Base-by-base conservation (phyloP, 2,888 invertebrate genomes). In the Polydrusus tereticollis region DNA sequence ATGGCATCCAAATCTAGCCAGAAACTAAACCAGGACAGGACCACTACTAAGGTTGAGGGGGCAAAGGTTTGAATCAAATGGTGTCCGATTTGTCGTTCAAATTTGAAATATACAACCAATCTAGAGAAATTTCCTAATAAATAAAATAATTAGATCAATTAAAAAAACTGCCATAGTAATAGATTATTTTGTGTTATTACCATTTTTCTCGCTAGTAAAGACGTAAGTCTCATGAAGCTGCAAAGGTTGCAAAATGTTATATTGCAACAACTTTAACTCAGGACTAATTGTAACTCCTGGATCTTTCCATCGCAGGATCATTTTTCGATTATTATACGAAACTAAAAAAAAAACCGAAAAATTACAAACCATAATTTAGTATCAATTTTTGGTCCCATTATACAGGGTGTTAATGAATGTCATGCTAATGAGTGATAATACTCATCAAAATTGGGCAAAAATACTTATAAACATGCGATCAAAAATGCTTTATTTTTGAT, bases 11-110 rank as follows among this genome's bases (percentile, higher is more conserved):
- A 84, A 57, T 94, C 94, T 26, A 95, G 84, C 94, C 94, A 95
- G 83, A 95, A 95, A 80, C 94, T 94, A 83, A 94, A 94, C 94
- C 94, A 95, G 2, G 94, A 94, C 6, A 95, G 83, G 89, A 94
- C 92, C 8, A 95, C 94, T 6, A 95, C 93, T 29, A 95, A 85
- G 0, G 92, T 92, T 1, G 94, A 94, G 0, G 95, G 95, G 0
- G 94, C 93, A 83, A 94, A 95, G 6, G 94, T 94, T 84, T 94
- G 94, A 76, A 94, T 94, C 60, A 95, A 85, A 81, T 94, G 94
- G 83, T 94, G 94, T 0, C 94, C 94, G 63, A 95, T 93, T 85
- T 94, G 93, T 8, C 94, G 88, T 84, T 94, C 94, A 80, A 95
- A 94, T 59, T 91, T 89, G 83, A 95, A 93, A 86, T 91, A 92